Conservation (phyloP, 2,797 vertebrate genomes). For the Anguilla pacifica region DNA sequence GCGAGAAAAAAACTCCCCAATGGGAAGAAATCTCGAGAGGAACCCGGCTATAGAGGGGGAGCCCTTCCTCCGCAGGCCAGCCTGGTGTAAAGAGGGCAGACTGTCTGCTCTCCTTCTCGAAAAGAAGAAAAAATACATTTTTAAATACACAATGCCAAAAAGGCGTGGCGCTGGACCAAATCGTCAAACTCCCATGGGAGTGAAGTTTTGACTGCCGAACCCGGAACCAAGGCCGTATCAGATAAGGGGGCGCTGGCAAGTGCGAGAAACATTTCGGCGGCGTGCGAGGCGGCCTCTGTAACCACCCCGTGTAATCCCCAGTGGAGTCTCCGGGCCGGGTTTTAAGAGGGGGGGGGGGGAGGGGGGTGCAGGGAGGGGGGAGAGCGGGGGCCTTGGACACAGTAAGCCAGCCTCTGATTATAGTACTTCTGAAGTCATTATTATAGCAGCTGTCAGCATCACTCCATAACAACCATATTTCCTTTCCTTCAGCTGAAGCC, state of each 20-base stretch:
- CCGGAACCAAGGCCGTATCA: neutral
- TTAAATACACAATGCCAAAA: too few relatives aligned
- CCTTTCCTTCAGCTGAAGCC: neutral
- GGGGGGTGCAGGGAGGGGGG: neutral
- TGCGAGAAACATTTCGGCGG: neutral
- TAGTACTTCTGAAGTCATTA: neutral
- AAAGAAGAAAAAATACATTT: too few relatives aligned
- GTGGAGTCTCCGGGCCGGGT: neutral
- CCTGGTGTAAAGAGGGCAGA: too few relatives aligned
- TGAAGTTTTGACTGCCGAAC: neutral
- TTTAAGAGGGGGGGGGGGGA: neutral
- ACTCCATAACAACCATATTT: constrained; percentile 11
- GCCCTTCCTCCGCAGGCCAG: too few relatives aligned
- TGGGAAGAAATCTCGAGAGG: too few relatives aligned
- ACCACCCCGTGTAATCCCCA: neutral
- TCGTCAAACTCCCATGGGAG: neutral
- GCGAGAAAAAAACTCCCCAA: too few relatives aligned
- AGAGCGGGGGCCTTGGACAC: neutral
- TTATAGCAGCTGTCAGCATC: constrained; percentile 17
- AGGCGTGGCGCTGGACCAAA: neutral
- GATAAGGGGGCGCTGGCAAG: neutral
- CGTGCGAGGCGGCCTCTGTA: neutral
- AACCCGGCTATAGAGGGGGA: too few relatives aligned
- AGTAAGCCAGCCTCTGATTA: constrained; percentile 11
- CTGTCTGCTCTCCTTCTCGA: too few relatives aligned